phyloP scores from a whole-genome alignment of 2,113 vertebrate species.

The Dipodomys ordii region DNA sequence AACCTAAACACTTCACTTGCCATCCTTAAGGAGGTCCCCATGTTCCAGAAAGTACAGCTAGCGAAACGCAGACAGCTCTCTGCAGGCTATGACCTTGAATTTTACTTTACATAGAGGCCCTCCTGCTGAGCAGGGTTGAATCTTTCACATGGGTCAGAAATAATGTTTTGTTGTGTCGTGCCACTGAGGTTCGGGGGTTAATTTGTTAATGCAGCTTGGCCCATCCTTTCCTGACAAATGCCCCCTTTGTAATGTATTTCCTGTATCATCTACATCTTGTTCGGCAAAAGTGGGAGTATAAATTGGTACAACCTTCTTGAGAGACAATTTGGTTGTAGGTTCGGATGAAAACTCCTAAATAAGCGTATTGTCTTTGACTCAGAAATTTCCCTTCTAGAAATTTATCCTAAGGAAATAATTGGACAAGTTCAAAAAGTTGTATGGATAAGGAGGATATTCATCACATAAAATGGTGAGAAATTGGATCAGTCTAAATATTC shows the following conservation, averaged over 20 bases:
- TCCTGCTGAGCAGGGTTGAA: not conserved
- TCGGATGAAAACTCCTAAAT: slow-evolving; percentile 59
- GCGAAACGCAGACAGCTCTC: not conserved
- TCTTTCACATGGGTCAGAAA: not conserved
- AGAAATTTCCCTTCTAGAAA: slow-evolving; percentile 77
- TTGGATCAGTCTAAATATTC: slow-evolving; percentile 79
- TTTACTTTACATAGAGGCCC: not conserved
- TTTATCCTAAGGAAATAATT: slow-evolving; percentile 82
- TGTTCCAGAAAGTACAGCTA: not conserved
- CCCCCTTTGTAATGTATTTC: slow-evolving; percentile 2
- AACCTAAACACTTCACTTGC: not conserved
- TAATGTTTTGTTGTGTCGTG: not conserved
- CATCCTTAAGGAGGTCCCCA: not conserved
- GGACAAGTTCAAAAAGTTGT: slow-evolving; percentile 80
- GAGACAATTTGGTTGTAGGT: slow-evolving; percentile 37
- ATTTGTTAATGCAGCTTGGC: slow-evolving; percentile 52
- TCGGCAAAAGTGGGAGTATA: slow-evolving; percentile 3
- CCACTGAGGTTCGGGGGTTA: slow-evolving; percentile 38
- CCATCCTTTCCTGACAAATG: not conserved
- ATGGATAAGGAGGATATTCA: slow-evolving; percentile 76
- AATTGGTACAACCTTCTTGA: slow-evolving; percentile 53
- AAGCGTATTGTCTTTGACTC: slow-evolving; percentile 75
- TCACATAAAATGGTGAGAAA: slow-evolving; percentile 79
- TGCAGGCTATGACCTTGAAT: not conserved
- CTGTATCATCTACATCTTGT: not conserved